These are phyloP conservation scores for Archocentrus centrarchus DNA, from an alignment of 2,113 vertebrate genomes.

Conservation along the genomic window DNA sequence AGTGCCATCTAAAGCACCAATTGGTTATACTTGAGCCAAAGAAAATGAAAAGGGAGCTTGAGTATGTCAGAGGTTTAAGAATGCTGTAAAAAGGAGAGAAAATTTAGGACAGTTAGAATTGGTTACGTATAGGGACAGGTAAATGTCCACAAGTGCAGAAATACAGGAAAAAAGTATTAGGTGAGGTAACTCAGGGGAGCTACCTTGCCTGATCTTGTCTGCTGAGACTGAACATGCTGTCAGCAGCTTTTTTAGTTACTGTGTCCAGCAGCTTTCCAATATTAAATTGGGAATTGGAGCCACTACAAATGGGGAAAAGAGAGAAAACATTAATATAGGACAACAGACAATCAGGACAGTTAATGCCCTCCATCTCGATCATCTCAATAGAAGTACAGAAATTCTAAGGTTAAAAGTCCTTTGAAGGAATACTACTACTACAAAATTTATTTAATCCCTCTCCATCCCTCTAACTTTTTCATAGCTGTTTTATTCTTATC, in stretches of 20 bases:
- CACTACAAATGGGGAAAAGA: conserved; percentile 1
- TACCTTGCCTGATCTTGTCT: conserved; percentile 19
- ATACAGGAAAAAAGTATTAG: not conserved
- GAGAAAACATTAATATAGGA: conserved; percentile 11
- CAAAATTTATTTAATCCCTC: not conserved
- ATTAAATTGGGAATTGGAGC: conserved; percentile 62
- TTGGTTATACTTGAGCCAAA: not conserved
- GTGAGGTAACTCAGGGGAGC: conserved; percentile 14
- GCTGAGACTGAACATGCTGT: conserved; percentile 38
- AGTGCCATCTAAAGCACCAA: not conserved
- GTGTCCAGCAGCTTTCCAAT: conserved; percentile 47
- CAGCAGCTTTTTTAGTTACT: conserved; percentile 57
- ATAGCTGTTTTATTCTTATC: not conserved
- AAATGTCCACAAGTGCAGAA: not conserved
- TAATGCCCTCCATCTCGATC: not conserved
- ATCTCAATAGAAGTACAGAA: not conserved
- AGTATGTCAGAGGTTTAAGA: not conserved
- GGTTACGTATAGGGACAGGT: not conserved
- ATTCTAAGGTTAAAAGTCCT: conserved; percentile 2
- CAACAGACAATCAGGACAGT: not conserved
- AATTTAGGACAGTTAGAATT: not conserved
- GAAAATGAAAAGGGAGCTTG: not conserved
- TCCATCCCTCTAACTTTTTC: not conserved
- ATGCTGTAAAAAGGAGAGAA: not conserved
- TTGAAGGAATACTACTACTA: not conserved